Evolutionary conservation across 2,888 invertebrate species (phyloP), one percentile per base, ranked within the genome.

Genomic region (Ochropacha duplaris): DNA sequence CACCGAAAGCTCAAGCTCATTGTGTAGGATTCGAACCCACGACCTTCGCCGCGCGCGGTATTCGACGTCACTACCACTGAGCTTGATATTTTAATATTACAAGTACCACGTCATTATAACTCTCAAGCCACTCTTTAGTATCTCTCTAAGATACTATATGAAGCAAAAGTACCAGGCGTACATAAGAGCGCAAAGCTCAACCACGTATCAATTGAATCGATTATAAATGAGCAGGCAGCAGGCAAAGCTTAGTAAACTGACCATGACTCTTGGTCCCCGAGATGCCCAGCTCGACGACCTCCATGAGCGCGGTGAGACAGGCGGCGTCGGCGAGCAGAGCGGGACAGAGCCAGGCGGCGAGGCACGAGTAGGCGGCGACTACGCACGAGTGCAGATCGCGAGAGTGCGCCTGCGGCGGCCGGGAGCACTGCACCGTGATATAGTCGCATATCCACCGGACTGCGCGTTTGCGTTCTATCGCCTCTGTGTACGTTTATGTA

Each of bases 381-480:
- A 98, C 98, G 54, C 98, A 97, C 22, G 98, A 98, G 92, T 99
- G 99, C 66, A 98, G 94, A 93, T 98, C 98, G 84, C 98, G 97
- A 54, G 98, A 98, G 92, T 98, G 98, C 50, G 96, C 97, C 59
- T 96, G 98, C 57, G 98, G 99, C 57, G 98, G 99, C 66, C 98
- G 95, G 75, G 97, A 97, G 92, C 99, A 98, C 85, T 99, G 99
- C 84, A 97, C 96, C 57, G 97, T 96, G 75, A 99, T 99, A 91
- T 99, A 99, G 93, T 99, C 98, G 90, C 99, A 99, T 59, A 99
- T 95, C 97, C 99, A 99, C 78, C 98, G 98, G 22, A 99, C 98
- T 14, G 98, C 97, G 78, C 98, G 94, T 90, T 97, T 97, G 83
- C 98, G 97, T 87, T 98, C 98, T 76, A 97, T 92, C 56, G 96